Conservation (phyloP, 2,888 invertebrate species). For the Drosophila hamatofila region DNA sequence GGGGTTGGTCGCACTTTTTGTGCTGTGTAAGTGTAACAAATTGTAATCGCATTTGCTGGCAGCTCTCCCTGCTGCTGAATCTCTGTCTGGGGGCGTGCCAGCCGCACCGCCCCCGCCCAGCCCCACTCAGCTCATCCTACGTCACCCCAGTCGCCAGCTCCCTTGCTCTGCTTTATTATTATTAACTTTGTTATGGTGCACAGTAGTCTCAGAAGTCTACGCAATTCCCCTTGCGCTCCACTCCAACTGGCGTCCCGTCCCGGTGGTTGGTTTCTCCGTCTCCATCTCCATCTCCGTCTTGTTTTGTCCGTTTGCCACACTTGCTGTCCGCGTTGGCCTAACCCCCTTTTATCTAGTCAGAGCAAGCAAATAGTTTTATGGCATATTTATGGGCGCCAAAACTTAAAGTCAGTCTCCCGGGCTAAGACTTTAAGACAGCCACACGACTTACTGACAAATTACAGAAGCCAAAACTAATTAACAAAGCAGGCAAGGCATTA, state of each 20-base stretch:
- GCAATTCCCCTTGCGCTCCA: constrained; percentile 21
- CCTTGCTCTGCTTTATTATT: constrained; percentile 66
- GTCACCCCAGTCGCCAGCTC: constrained; percentile 2
- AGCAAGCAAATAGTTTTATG: constrained; percentile 74
- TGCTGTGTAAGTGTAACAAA: constrained; percentile 79
- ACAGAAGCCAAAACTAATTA: constrained; percentile 69
- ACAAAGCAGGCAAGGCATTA: constrained; percentile 55
- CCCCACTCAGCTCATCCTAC: constrained; percentile 14
- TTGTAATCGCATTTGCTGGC: constrained; percentile 76
- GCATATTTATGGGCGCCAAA: constrained; percentile 78
- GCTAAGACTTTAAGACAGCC: constrained; percentile 74
- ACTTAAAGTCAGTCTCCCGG: constrained; percentile 59
- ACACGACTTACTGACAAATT: constrained; percentile 66
- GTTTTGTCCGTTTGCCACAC: constrained; percentile 56
- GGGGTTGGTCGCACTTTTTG: constrained; percentile 60
- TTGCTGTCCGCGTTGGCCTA: constrained; percentile 59
- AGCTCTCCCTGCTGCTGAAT: constrained; percentile 42
- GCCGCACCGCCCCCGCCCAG: constrained; percentile 1
- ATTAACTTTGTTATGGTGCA: constrained; percentile 77
- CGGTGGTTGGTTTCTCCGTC: constrained; percentile 32
- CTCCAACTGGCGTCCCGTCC: neutral
- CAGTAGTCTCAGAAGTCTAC: constrained; percentile 58
- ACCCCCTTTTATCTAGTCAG: constrained; percentile 66
- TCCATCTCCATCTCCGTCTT: no score
- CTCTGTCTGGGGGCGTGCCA: constrained; percentile 51